Percentiles rank a stretch among this genome's conserved stretches.
phyloP scores from a whole-genome alignment of 2,797 vertebrate genomes.

The Cichlasoma orientale region DNA sequence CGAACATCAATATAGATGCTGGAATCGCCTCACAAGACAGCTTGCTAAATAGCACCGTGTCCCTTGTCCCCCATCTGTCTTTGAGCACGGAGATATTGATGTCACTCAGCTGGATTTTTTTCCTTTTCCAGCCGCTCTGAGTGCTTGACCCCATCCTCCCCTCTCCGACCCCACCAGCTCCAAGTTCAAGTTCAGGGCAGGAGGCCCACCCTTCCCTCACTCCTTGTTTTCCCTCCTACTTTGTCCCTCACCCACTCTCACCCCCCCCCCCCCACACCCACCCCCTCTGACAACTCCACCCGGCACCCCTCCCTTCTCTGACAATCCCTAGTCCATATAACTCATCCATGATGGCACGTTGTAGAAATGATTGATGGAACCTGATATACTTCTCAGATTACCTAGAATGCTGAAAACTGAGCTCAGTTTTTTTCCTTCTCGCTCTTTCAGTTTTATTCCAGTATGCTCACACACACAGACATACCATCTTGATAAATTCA shows the following conservation, averaged over 20 bases:
- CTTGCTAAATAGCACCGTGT: slow-evolving; percentile 32
- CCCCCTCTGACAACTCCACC: not conserved
- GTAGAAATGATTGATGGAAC: slow-evolving; percentile 39
- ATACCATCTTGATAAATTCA: slow-evolving; percentile 22
- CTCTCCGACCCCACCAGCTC: slow-evolving; percentile 49
- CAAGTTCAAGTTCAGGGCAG: slow-evolving; percentile 78
- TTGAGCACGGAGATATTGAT: slow-evolving; percentile 38
- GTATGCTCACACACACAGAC: slow-evolving; percentile 3
- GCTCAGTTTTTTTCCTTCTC: slow-evolving; percentile 9
- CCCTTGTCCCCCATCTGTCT: slow-evolving; percentile 32
- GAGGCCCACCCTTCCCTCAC: slow-evolving; percentile 54
- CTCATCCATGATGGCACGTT: slow-evolving; percentile 27
- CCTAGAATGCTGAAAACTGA: slow-evolving; percentile 6
- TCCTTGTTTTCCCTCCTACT: slow-evolving; percentile 34
- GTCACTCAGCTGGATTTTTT: slow-evolving; percentile 55
- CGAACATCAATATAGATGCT: not conserved
- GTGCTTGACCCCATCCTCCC: slow-evolving; percentile 60
- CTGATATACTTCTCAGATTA: slow-evolving; percentile 27
- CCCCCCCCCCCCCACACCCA: not conserved
- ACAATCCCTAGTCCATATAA: slow-evolving; percentile 6
- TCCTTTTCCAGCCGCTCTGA: slow-evolving; percentile 36
- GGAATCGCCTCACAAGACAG: not conserved
- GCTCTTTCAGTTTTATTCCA: slow-evolving; percentile 20
- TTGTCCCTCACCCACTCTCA: slow-evolving; percentile 25
- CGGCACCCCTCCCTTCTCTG: slow-evolving; percentile 3